Percentiles rank a stretch among this genome's conserved stretches.
phyloP scores from a whole-genome alignment of 2,113 vertebrate genomes.

The Lepus americanus region DNA sequence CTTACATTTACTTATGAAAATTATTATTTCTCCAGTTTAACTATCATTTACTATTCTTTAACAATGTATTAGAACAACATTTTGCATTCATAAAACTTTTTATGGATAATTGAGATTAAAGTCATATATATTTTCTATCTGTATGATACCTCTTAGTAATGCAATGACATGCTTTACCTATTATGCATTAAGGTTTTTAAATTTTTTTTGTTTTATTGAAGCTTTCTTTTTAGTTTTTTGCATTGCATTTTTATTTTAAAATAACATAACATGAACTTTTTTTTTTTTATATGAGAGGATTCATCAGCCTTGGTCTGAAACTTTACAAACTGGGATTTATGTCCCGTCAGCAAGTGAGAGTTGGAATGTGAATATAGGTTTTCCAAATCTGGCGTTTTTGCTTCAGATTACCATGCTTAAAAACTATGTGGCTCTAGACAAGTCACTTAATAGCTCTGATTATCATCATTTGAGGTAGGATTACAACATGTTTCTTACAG shows the following conservation, averaged over 20 bases:
- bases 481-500: not conserved
- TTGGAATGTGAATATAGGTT: not conserved
- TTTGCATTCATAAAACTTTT: constrained; percentile 9
- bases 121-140: not conserved
- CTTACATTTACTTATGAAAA: not conserved
- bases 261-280: not conserved
- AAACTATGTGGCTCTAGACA: not conserved
- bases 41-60: not conserved
- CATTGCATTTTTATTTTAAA: not conserved
- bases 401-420: not conserved
- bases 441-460: not conserved
- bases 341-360: not conserved
- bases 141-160: not conserved
- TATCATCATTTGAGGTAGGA: not conserved
- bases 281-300: not conserved
- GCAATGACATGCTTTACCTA: not conserved
- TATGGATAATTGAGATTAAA: not conserved
- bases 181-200: not conserved
- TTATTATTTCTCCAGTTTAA: not conserved
- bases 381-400: not conserved
- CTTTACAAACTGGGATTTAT: not conserved
- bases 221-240: not conserved
- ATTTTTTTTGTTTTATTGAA: not conserved
- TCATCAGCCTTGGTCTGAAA: not conserved
- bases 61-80: not conserved